A percentile compares a stretch with the other conserved stretches of the same genome.
phyloP scores from a whole-genome alignment of 2,888 invertebrate genomes.

The Schizaphis graminum region DNA sequence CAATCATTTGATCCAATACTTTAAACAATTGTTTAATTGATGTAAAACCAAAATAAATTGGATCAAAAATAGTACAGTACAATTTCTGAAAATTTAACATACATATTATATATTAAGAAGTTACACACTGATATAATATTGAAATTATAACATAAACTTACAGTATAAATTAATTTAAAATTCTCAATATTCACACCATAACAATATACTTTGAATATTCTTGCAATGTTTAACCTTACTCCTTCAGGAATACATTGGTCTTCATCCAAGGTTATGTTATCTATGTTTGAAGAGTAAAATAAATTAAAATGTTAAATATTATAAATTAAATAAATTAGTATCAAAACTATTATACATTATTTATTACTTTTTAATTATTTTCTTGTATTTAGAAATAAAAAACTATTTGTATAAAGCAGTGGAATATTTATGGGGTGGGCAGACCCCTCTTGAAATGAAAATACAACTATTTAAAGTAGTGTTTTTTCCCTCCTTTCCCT shows the following conservation, averaged over 20 bases:
- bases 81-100: slow-evolving; percentile 1
- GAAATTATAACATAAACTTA: slow-evolving; percentile 24
- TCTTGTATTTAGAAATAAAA: neutral
- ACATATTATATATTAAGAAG: neutral
- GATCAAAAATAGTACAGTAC: neutral
- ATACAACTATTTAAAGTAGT: too few relatives aligned
- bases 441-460: too few relatives aligned
- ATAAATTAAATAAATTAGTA: neutral
- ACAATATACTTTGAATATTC: neutral
- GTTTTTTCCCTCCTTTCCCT: too few relatives aligned
- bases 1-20: neutral
- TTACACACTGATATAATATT: neutral
- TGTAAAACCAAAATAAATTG: neutral
- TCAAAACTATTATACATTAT: neutral
- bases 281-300: neutral
- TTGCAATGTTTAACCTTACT: neutral
- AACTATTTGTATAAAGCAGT: too few relatives aligned
- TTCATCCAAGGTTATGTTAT: neutral
- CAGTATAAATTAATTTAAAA: slow-evolving; percentile 37
- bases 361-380: neutral
- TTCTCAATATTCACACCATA: slow-evolving; percentile 32
- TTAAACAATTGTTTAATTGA: neutral
- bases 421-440: too few relatives aligned
- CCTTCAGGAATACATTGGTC: neutral
- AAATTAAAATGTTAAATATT: neutral